A percentile compares a stretch with the other conserved stretches of the same genome.
phyloP scores from a whole-genome alignment of 1,140 invertebrate species.

The Drosophila sproati region DNA sequence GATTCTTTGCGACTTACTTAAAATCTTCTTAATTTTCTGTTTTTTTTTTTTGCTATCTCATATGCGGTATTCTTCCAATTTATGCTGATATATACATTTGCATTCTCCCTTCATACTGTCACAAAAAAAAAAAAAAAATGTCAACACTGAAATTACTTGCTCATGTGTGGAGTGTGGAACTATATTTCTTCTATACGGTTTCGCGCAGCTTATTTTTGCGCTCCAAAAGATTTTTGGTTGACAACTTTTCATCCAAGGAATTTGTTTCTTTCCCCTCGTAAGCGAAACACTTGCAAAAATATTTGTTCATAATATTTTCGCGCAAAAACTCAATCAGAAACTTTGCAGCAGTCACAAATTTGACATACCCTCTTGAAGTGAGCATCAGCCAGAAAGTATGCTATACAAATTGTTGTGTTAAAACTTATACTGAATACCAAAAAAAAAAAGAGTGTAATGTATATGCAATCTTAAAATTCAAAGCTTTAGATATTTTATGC shows the following conservation, averaged over 20 bases:
- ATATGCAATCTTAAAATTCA: not conserved
- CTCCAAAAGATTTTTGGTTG: not conserved
- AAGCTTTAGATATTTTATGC: not conserved
- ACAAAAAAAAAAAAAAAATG: not conserved
- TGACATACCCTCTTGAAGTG: constrained; percentile 10
- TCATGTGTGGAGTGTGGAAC: not conserved
- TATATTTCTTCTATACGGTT: not conserved
- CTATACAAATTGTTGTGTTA: not conserved
- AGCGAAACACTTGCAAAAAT: constrained; percentile 26
- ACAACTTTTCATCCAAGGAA: not conserved
- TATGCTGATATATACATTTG: not conserved
- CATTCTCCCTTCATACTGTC: too few species aligned
- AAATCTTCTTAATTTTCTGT: too few species aligned
- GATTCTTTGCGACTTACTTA: too few species aligned
- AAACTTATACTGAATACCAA: not conserved
- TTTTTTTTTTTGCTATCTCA: not conserved
- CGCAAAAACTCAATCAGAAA: constrained; percentile 1
- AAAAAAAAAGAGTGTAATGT: not conserved
- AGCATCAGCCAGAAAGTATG: constrained; percentile 4
- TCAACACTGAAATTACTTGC: not conserved
- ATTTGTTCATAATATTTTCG: constrained; percentile 38
- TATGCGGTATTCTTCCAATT: not conserved
- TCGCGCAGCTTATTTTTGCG: not conserved
- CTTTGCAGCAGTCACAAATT: not conserved
- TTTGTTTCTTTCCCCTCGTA: constrained; percentile 1